Conservation (phyloP, 2,888 invertebrate species). For the Plagiodera versicolora region DNA sequence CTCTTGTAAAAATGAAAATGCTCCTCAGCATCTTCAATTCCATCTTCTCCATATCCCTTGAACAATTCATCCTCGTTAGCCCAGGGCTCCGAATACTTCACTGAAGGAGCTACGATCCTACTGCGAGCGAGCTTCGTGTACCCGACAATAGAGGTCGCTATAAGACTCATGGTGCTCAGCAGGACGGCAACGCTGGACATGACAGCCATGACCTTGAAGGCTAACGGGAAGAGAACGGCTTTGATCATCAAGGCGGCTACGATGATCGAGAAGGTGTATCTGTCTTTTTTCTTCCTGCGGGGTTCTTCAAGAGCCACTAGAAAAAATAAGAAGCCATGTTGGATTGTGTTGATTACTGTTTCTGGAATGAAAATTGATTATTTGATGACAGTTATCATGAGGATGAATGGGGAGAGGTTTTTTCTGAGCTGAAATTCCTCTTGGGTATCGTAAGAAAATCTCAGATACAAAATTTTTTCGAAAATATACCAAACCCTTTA, state of each 20-base stretch:
- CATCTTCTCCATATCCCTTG: slow-evolving; percentile 37
- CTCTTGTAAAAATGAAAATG: slow-evolving; percentile 6
- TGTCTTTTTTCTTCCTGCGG: slow-evolving; percentile 48
- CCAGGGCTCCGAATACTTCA: slow-evolving; percentile 50
- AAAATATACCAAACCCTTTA: too few species aligned
- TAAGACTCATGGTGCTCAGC: slow-evolving; percentile 58
- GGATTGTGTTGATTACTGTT: too few species aligned
- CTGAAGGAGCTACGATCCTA: slow-evolving; percentile 13
- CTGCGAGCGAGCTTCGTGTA: slow-evolving; percentile 52
- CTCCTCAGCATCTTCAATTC: background rate
- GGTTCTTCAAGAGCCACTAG: slow-evolving; percentile 35
- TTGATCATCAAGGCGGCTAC: slow-evolving; percentile 68
- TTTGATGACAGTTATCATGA: too few species aligned
- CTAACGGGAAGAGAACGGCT: slow-evolving; percentile 66
- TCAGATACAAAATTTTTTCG: too few species aligned
- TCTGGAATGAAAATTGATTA: too few species aligned
- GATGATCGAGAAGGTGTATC: slow-evolving; percentile 65
- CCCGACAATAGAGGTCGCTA: slow-evolving; percentile 65
- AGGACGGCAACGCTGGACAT: slow-evolving; percentile 63
- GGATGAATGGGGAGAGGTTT: too few species aligned
- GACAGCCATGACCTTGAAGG: slow-evolving; percentile 69
- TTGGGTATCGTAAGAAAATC: too few species aligned
- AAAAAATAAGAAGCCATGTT: slow-evolving; percentile 13
- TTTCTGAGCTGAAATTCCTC: too few species aligned
- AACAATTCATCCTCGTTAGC: slow-evolving; percentile 52